These are phyloP conservation scores for Anguilla marmorata DNA, from an alignment of 2,797 vertebrate genomes.

Conservation along the genomic window DNA sequence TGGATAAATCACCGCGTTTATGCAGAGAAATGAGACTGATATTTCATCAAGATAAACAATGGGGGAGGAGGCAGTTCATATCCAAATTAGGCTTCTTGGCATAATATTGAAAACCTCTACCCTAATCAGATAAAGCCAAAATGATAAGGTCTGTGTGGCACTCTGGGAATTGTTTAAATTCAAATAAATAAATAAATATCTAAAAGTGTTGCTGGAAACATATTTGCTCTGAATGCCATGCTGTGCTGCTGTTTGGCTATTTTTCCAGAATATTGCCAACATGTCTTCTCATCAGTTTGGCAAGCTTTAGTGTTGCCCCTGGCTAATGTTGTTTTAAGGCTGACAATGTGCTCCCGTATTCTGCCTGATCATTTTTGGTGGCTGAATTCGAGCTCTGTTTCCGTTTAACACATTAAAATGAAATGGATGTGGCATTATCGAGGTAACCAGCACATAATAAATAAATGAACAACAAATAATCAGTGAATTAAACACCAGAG, in stretches of 20 bases:
- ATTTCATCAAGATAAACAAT: conserved; percentile 59
- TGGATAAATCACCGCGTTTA: conserved; percentile 60
- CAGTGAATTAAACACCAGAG: background rate
- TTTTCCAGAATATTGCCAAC: conserved; percentile 37
- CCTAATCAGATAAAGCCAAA: conserved; percentile 71
- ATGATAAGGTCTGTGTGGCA: conserved; percentile 61
- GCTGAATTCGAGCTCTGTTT: background rate
- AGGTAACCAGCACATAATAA: background rate
- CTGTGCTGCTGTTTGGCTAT: conserved; percentile 57
- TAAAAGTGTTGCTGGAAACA: conserved; percentile 55
- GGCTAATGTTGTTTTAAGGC: conserved; percentile 14
- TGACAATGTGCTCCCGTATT: background rate
- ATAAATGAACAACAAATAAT: background rate
- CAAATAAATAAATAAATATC: conserved; percentile 58
- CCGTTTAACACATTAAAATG: conserved; percentile 21
- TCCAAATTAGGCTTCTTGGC: conserved; percentile 63
- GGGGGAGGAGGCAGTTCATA: conserved; percentile 58
- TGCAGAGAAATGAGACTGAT: conserved; percentile 57
- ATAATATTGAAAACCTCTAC: conserved; percentile 68
- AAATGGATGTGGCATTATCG: background rate
- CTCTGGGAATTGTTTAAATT: conserved; percentile 65
- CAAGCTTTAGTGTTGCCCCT: background rate
- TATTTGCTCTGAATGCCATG: conserved; percentile 54
- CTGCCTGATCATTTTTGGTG: background rate
- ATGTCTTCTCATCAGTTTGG: background rate